phyloP scores from a whole-genome alignment of 2,113 vertebrate species.

The Gasterosteus aculeatus region DNA sequence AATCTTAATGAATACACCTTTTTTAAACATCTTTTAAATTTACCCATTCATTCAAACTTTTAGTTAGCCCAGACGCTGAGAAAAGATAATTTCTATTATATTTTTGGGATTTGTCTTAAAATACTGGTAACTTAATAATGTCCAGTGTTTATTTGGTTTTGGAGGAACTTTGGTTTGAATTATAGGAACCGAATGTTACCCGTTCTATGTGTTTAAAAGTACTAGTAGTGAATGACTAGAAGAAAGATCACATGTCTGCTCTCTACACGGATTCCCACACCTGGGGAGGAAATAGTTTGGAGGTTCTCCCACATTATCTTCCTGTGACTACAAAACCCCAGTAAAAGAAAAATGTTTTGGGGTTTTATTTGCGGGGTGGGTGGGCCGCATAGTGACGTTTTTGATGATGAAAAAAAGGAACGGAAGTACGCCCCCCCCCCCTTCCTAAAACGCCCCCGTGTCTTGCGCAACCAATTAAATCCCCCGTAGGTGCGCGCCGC shows the following conservation, averaged over 20 bases:
- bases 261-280: no score
- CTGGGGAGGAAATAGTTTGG: no score
- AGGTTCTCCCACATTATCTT: not conserved
- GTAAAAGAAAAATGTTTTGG: not conserved
- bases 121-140: not conserved
- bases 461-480: slow-evolving; percentile 72
- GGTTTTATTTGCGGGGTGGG: slow-evolving; percentile 28
- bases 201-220: not conserved
- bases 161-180: not conserved
- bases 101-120: not conserved
- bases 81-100: not conserved
- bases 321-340: not conserved
- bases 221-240: no score
- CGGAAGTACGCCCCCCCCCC: slow-evolving; percentile 26
- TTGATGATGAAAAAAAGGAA: not conserved
- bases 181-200: not conserved
- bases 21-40: not conserved
- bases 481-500: slow-evolving; percentile 27
- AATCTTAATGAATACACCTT: not conserved
- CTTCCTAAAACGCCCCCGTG: slow-evolving; percentile 52
- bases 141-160: not conserved
- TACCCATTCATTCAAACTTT: not conserved
- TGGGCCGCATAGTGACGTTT: slow-evolving; percentile 52
- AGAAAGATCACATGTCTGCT: no score
- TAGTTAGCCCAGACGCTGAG: not conserved